Conservation (phyloP, 2,113 vertebrate species). For the Bubalus kerabau region DNA sequence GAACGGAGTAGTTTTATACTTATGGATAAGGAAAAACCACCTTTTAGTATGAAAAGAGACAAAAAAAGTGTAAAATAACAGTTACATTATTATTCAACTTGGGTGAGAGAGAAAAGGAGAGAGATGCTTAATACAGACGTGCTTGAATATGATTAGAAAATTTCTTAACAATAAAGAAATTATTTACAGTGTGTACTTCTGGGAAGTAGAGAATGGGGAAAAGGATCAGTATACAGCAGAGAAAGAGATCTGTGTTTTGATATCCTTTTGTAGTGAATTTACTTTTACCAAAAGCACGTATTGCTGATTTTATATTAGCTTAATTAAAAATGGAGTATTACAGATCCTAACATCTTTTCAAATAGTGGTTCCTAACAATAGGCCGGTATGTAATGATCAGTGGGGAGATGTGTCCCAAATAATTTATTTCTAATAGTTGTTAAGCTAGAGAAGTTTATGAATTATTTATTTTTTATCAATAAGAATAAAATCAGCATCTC, state of each 20-base stretch:
- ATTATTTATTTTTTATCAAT: slow-evolving; percentile 34
- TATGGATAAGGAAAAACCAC: not conserved
- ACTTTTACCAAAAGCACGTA: not conserved
- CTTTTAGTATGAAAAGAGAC: not conserved
- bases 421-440: not conserved
- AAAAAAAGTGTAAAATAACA: not conserved
- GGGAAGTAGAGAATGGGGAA: not conserved
- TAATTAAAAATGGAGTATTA: not conserved
- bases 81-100: not conserved
- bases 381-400: not conserved
- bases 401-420: not conserved
- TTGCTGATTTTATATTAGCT: not conserved
- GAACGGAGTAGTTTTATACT: not conserved
- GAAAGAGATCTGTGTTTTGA: not conserved
- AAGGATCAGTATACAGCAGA: not conserved
- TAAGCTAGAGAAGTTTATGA: slow-evolving; percentile 23
- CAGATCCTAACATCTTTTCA: not conserved
- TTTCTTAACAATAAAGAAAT: not conserved
- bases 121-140: not conserved
- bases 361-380: not conserved
- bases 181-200: not conserved
- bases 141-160: not conserved
- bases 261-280: not conserved
- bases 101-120: not conserved
- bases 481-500: not conserved